Percentiles rank a stretch among this genome's conserved stretches.
Conservation (phyloP, 1,140 invertebrate genomes). For the Harpegnathos saltator region DNA sequence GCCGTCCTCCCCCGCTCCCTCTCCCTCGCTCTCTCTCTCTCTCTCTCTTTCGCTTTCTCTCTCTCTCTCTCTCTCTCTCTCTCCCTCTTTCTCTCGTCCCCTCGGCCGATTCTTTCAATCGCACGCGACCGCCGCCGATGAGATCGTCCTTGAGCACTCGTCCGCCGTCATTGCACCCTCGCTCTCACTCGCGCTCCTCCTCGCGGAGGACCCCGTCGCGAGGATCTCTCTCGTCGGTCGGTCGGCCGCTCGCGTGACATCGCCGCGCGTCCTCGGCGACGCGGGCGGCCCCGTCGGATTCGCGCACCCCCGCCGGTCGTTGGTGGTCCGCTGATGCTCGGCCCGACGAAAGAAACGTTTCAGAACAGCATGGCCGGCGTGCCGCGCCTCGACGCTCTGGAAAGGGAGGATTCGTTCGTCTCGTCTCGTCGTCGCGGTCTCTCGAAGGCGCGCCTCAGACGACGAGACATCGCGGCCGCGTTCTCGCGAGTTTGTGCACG, state of each 20-base stretch:
- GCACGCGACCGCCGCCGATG: slow-evolving; percentile 11
- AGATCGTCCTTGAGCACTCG: slow-evolving; percentile 35
- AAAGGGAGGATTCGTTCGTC: slow-evolving; percentile 13
- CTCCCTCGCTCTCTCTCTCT: too few relatives aligned
- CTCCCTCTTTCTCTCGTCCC: too few relatives aligned
- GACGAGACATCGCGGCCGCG: not conserved
- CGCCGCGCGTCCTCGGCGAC: not conserved
- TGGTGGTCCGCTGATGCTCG: not conserved
- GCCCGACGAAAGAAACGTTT: not conserved
- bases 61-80: too few relatives aligned
- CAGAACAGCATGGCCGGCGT: slow-evolving; percentile 11
- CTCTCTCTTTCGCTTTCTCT: too few relatives aligned
- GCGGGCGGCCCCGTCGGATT: not conserved
- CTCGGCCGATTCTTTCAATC: too few relatives aligned
- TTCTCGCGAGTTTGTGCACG: not conserved
- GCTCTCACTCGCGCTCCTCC: not conserved
- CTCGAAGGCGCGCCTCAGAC: not conserved
- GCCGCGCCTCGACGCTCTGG: slow-evolving; percentile 17
- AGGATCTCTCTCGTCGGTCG: not conserved
- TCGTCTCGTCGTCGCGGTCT: not conserved
- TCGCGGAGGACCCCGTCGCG: not conserved
- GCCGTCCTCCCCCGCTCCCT: too few relatives aligned
- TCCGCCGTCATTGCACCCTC: slow-evolving; percentile 33
- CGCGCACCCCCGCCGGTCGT: slow-evolving; percentile 13
- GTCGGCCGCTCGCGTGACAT: not conserved